phyloP scores from a whole-genome alignment of 2,797 vertebrate genomes.

The Glyptemys insculpta region DNA sequence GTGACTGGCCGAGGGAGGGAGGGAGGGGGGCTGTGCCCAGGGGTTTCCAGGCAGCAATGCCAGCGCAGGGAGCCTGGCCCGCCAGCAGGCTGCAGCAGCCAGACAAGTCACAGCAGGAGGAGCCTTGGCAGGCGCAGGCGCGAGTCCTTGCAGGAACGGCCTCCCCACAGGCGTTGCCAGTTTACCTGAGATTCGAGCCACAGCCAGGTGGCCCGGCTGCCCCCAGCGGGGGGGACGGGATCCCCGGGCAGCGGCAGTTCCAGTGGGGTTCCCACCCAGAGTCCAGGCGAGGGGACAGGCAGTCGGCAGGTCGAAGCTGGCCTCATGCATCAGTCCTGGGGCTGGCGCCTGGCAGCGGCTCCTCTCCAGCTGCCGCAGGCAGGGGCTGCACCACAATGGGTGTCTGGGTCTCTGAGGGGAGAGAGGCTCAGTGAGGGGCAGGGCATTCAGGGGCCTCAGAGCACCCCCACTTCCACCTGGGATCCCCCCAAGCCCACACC shows the following conservation, averaged over 20 bases:
- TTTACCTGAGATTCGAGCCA: constrained; percentile 69
- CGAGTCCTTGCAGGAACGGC: background rate
- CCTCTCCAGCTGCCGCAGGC: rapidly evolving
- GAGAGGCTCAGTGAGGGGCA: background rate
- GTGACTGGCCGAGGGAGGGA: background rate
- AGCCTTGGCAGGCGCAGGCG: background rate
- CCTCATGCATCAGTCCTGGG: constrained; percentile 17
- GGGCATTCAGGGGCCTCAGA: rapidly evolving
- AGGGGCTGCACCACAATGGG: constrained; percentile 15
- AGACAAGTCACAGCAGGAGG: rapidly evolving
- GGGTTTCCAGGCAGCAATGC: background rate
- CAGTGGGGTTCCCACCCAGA: background rate
- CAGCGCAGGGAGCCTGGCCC: background rate
- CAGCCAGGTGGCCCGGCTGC: background rate
- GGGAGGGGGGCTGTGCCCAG: background rate
- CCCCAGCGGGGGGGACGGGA: rapidly evolving
- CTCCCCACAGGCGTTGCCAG: constrained; percentile 30
- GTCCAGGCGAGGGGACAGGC: background rate
- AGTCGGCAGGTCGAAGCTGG: rapidly evolving
- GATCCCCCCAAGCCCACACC: no score
- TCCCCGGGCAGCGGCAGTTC: constrained; percentile 44
- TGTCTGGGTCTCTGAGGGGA: background rate
- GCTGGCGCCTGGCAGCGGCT: background rate
- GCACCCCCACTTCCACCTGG: rapidly evolving
- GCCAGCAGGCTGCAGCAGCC: background rate